phyloP scores from a whole-genome alignment of 2,113 vertebrate species.

The Carollia perspicillata region DNA sequence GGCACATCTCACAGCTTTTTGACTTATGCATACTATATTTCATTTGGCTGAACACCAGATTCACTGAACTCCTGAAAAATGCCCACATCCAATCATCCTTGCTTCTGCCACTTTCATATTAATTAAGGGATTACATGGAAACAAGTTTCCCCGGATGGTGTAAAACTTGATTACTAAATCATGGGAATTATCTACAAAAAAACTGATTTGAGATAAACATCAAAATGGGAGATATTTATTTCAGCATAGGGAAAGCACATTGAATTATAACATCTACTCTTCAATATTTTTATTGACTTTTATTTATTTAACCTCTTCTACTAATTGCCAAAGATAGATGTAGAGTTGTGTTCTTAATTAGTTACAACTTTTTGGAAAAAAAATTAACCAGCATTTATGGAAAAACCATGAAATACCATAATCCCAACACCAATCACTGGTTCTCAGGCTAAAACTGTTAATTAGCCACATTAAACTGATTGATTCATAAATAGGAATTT shows the following conservation, averaged over 20 bases:
- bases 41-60: not conserved
- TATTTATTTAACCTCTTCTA: not conserved
- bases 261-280: not conserved
- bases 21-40: not conserved
- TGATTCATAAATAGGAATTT: not conserved
- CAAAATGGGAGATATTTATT: not conserved
- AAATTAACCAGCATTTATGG: not conserved
- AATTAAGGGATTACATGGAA: not conserved
- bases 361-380: not conserved
- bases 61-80: not conserved
- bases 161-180: conserved; percentile 30
- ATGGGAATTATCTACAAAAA: conserved; percentile 16
- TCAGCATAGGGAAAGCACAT: not conserved
- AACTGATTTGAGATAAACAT: not conserved
- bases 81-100: not conserved
- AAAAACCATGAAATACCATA: not conserved
- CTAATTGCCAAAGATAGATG: not conserved
- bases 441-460: not conserved
- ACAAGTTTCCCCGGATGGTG: not conserved
- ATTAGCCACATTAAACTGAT: not conserved
- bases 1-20: not conserved
- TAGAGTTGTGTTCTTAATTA: not conserved
- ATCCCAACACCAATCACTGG: not conserved
- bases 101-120: not conserved
- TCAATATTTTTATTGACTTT: not conserved